Base-by-base conservation (phyloP, 2,797 vertebrate genomes). In the Falco peregrinus region DNA sequence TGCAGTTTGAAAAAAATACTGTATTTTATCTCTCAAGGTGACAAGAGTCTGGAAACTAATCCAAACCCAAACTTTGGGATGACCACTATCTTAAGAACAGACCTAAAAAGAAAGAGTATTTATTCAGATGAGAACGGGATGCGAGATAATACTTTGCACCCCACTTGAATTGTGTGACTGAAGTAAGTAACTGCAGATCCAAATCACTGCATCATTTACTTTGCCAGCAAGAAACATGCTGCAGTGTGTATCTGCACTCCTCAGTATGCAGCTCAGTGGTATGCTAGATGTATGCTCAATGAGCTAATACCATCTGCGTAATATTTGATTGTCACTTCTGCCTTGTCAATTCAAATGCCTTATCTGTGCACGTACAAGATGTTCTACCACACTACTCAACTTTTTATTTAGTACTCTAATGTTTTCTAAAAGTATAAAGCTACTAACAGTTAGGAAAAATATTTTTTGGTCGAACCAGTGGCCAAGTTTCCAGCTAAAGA, bases 401-500 rank as follows among this genome's bases (percentile, higher is more conserved):
- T 51, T 50, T 71, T 69, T 12, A 31, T 67, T 88, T 86, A 25
- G 33, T 82, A 87, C 70, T 47, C 29, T 63, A 64, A 18, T n/a
- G 26, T 60, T 26, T 92, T 92, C 54, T 80, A 51, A 64, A 91
- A 76, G 29, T 12, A 74, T 48, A 53, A 75, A 90, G 89, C 70
- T 75, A 60, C 64, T 74, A 85, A 71, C 22, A 77, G 88, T 61
- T 80, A 87, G 74, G 85, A 50, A 89, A 89, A 80, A 25, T 91
- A 78, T 41, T 68, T 78, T n/a, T 86, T 35, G 14, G 80, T 84
- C 15, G 25, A 84, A 68, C 35, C 39, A 35, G 33, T 12, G 59
- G 82, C 94, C 95, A 91, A 86, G 67, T 87, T 95, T 88, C 75
- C 68, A 86, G 26, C 35, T 84, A 57, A 82, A 61, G 81, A 64